These are phyloP conservation scores for Ophiothrix spiculata DNA, from an alignment of 35 echinoderm and acorn worm species.

Conservation along the genomic window DNA sequence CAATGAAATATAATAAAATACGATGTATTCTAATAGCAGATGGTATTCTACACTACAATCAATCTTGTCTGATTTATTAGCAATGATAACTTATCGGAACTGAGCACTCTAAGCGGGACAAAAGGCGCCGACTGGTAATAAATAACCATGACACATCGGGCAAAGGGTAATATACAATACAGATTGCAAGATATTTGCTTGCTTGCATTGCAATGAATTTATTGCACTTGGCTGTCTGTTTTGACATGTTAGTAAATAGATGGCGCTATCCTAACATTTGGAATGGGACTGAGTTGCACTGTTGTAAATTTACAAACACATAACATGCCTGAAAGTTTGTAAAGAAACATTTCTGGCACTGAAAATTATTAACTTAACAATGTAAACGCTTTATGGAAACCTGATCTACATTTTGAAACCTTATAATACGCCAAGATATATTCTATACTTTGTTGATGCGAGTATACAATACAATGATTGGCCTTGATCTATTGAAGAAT, in stretches of 20 bases:
- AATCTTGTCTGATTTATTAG: constrained; percentile 5
- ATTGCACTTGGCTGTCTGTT: not conserved
- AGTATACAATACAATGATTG: no score
- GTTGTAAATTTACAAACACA: no score
- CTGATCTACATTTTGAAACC: no score
- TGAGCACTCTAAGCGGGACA: not conserved
- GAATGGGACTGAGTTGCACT: no score
- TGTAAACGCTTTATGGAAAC: no score
- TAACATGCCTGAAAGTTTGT: no score
- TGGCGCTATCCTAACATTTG: not conserved
- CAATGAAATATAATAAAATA: not conserved
- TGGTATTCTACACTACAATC: not conserved
- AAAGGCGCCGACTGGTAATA: constrained; percentile 11
- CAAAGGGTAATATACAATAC: constrained; percentile 3
- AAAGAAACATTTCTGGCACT: no score
- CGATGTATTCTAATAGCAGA: not conserved
- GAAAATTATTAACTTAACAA: no score
- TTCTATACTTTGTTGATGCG: no score
- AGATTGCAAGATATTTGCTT: not conserved
- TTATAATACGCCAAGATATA: no score
- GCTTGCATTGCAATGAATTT: no score
- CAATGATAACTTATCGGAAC: constrained; percentile 15
- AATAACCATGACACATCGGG: constrained; percentile 5
- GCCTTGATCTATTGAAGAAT: no score
- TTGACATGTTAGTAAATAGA: not conserved